Evolutionary conservation across 2,888 invertebrate genomes (phyloP).

Genomic region (Drosophila sordidula): DNA sequence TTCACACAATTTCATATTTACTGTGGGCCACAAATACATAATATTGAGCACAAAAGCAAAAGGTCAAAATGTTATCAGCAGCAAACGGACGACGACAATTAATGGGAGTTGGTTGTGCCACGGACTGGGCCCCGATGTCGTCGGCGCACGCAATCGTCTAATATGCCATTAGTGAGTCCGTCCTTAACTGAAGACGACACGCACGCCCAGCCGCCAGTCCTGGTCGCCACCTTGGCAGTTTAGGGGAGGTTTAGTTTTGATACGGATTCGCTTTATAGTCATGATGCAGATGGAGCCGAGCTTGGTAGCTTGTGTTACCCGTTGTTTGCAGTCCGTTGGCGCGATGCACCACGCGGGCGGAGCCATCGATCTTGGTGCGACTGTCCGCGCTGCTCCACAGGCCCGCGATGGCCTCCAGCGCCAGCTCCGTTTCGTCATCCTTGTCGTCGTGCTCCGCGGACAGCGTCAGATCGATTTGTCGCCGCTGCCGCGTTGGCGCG

Average conservation of each 20-base stretch:
- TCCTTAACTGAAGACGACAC: constrained; percentile 66
- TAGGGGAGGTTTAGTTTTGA: constrained; percentile 47
- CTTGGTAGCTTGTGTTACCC: constrained; percentile 84
- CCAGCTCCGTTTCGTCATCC: constrained; percentile 82
- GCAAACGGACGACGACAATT: not conserved
- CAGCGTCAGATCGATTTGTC: constrained; percentile 84
- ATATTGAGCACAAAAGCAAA: constrained; percentile 1
- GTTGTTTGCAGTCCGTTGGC: constrained; percentile 66
- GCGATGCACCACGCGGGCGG: constrained; percentile 82
- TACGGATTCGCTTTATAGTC: constrained; percentile 78
- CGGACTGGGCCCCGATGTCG: constrained; percentile 1
- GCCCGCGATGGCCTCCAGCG: constrained; percentile 83
- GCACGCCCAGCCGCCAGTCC: constrained; percentile 80
- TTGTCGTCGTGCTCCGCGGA: constrained; percentile 84
- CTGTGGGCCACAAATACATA: constrained; percentile 1
- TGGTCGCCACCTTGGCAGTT: constrained; percentile 62
- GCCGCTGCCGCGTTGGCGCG: constrained; percentile 59
- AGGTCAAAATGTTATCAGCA: constrained; percentile 60
- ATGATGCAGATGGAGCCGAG: constrained; percentile 82
- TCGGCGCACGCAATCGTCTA: constrained; percentile 43
- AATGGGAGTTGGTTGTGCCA: not conserved
- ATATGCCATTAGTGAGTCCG: constrained; percentile 18
- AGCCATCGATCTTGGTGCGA: constrained; percentile 83
- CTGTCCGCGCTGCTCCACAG: constrained; percentile 83
- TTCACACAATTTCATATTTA: constrained; percentile 29